Evolutionary conservation across 2,888 invertebrate genomes (phyloP).

Genomic region (Drosophila paramelanica): DNA sequence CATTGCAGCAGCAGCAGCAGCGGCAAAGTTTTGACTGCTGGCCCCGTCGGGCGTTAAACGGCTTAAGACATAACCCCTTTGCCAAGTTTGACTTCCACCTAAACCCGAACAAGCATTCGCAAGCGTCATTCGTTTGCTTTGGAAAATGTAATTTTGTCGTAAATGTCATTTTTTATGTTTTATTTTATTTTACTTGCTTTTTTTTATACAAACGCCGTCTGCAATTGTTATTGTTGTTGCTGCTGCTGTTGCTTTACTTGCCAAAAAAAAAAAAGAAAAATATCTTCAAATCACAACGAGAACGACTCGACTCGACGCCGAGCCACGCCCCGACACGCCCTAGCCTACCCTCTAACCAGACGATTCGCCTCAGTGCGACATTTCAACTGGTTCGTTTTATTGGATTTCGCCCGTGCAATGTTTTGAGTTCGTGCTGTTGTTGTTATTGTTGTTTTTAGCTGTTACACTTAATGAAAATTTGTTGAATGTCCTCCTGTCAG

Average conservation of each 20-base stretch:
- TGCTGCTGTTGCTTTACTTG: conserved; percentile 26
- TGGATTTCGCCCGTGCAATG: conserved; percentile 49
- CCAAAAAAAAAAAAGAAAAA: conserved; percentile 52
- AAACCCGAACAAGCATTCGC: conserved; percentile 26
- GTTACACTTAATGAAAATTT: conserved; percentile 66
- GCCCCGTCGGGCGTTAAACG: conserved; percentile 41
- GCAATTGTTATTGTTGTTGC: conserved; percentile 62
- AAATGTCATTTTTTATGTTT: conserved; percentile 72
- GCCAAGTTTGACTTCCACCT: conserved; percentile 31
- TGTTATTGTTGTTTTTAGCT: conserved; percentile 30
- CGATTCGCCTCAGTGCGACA: conserved; percentile 37
- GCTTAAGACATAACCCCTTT: conserved; percentile 26
- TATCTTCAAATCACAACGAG: conserved; percentile 65
- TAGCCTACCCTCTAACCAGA: neutral
- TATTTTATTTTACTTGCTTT: conserved; percentile 16
- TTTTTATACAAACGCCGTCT: conserved; percentile 25
- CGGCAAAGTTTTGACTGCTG: conserved; percentile 43
- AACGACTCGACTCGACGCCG: conserved; percentile 29
- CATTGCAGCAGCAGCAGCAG: conserved; percentile 39
- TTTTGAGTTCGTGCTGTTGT: conserved; percentile 16
- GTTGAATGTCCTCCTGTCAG: conserved; percentile 57
- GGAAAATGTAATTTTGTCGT: conserved; percentile 70
- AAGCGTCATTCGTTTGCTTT: conserved; percentile 30
- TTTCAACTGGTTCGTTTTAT: conserved; percentile 69
- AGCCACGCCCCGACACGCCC: conserved; percentile 15